Base-by-base conservation (phyloP, 2,888 invertebrate species). In the Tridacna gigas region DNA sequence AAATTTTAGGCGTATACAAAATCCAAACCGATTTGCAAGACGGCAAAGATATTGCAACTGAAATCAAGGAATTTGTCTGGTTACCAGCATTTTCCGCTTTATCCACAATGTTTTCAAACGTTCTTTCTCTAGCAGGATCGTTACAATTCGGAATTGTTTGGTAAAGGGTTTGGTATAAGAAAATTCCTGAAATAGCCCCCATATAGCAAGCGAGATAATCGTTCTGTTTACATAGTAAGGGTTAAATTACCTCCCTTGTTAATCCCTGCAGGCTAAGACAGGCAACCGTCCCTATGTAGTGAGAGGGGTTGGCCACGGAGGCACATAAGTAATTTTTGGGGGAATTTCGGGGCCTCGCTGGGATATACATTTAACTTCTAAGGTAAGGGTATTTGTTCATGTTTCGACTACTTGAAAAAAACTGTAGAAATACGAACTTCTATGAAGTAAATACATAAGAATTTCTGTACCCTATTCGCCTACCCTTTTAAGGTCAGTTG, bases 211-310 rank as follows among this genome's bases (percentile, higher is more conserved):
- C 71, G 71, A 71, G 71, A 51, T 71, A 71, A 71, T 51, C 25
- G 47, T 28, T 67, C 51, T 86, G 79, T 86, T 86, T 86, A 80
- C 82, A 75, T 71, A 82, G 80, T 78, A 86, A 83, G 86, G 86
- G 82, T 82, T 82, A 80, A 77, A 81, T 86, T 83, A 83, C 77
- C 83, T 83, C 86, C 86, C 83, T 69, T 86, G 48, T n/a, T 81
- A 86, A 86, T 86, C 86, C 86, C 86, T 86, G 86, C 87, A 87
- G 87, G 87, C 83, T 74, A 79, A 61, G 78, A 87, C 87, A 84
- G 76, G 86, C 82, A 79, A 74, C 65, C 74, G 75, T 84, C 80
- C 83, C 84, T 80, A 78, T 26, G 48, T 15, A 71, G 80, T 60
- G 78, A 66, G 80, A 79, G 77, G 84, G 82, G 82, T 83, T 84